Evolutionary conservation across 2,888 invertebrate genomes (phyloP).

Genomic region (Phyto melanocephala): DNA sequence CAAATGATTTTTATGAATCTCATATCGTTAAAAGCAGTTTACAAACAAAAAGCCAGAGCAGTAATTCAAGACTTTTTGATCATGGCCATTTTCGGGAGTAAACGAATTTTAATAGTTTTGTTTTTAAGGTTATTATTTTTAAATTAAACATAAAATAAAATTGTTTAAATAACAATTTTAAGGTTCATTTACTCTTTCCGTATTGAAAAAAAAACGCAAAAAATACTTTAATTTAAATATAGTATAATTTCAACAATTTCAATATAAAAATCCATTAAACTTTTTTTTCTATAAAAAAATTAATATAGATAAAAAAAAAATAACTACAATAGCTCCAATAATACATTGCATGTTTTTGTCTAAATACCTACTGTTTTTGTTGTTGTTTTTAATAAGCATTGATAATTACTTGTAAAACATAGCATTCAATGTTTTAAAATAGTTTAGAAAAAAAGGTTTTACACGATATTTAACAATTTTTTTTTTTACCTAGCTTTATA

Average conservation of each 20-base stretch:
- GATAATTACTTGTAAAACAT: constrained; percentile 60
- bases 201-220: too few species aligned
- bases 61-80: not conserved
- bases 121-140: constrained; percentile 37
- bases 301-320: constrained; percentile 17
- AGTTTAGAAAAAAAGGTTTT: constrained; percentile 4
- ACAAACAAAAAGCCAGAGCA: not conserved
- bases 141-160: not conserved
- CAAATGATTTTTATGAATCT: constrained; percentile 23
- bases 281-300: constrained; percentile 50
- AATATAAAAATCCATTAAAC: not conserved
- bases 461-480: constrained; percentile 31
- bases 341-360: constrained; percentile 57
- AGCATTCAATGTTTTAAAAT: constrained; percentile 43
- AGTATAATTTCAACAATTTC: not conserved
- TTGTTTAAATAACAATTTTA: constrained; percentile 5
- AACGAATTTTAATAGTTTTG: constrained; percentile 24
- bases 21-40: not conserved
- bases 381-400: constrained; percentile 45
- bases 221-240: not conserved
- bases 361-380: not conserved
- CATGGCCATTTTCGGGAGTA: not conserved
- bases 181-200: constrained; percentile 54
- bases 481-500: not conserved
- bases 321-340: constrained; percentile 2